Base-by-base conservation (phyloP, 2,797 vertebrate species). In the Pachyuromys duprasi region DNA sequence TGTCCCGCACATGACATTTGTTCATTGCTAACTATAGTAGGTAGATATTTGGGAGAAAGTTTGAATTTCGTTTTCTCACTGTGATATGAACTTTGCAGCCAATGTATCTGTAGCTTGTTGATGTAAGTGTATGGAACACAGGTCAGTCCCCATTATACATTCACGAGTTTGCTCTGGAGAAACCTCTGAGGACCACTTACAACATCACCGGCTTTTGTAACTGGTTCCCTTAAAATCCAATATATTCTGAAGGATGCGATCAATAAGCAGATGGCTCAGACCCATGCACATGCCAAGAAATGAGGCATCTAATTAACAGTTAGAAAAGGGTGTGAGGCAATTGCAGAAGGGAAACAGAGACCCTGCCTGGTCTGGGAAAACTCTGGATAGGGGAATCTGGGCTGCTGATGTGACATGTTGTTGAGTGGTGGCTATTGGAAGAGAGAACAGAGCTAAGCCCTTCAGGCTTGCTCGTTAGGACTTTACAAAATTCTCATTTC, bases 251-350 rank as follows among this genome's bases (percentile, higher is more conserved):
- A 97, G 33, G 65, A 95, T 0, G 2, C 39, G 82, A 96, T 82
- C 89, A 96, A 12, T 94, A 94, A 92, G 92, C 67, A 90, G 78
- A 65, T 97, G 72, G 86, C 72, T 95, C 53, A 89, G 63, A 49
- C 0, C 8, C 93, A 63, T 67, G 20, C 3, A 31, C 1, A 0
- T 62, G 63, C 90, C 82, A 94, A 96, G 96, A 93, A 91, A 97
- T 9, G 89, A 96, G 81, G 86, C 62, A 36, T 94, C 96, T 97
- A 96, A 96, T 97, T 97, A 97, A 93, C 96, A 96, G 94, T 92
- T 97, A 65, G 92, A 78, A 67, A 82, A 86, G 96, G 75, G 97
- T 96, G 93, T 96, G 90, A 97, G 93, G 93, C 55, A 53, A 78
- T 78, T 95, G 76, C 62, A 87, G 95, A 94, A 93, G 79, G 72